Evolutionary conservation across 2,888 invertebrate genomes (phyloP), one percentile per base, ranked within the genome.

Genomic region (Eudasyphora cyanicolor): DNA sequence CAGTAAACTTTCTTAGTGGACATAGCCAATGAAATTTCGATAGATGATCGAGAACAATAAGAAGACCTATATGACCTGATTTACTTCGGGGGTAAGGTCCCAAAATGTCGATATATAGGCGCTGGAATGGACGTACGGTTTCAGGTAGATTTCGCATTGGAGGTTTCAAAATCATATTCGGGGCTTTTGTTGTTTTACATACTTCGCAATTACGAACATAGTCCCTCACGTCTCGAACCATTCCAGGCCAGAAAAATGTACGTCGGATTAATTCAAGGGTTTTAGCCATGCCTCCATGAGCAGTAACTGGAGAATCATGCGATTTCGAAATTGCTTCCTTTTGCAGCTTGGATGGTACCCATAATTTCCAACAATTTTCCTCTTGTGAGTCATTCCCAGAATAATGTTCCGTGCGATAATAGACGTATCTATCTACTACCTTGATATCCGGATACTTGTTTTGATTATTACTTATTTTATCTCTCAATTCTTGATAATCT

Each of bases 11-110:
- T n/a, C n/a, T n/a, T n/a, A n/a, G n/a, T n/a, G n/a, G n/a, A n/a
- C n/a, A n/a, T n/a, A n/a, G n/a, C n/a, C n/a, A n/a, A n/a, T n/a
- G n/a, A n/a, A n/a, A n/a, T n/a, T n/a, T n/a, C n/a, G n/a, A n/a
- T n/a, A n/a, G n/a, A n/a, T 62, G 35, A 7, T 32, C 35, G 10
- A 62, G 62, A 6, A 62, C 35, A 32, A 32, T 35, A 14, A 84
- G 21, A 0, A 82, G 49, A 1, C 32, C 57, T 0, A 76, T 82
- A 38, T 83, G 54, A 6, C 83, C 85, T 7, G 5, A 10, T n/a
- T 76, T 80, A 0, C 86, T 82, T 0, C 85, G 32, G 0, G 86
- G 83, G 27, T 85, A 86, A 0, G 86, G 85, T 5, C 85, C 76
- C 19, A 82, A 6, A 29, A 8, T 21, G 14, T 12, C n/a, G n/a